Evolutionary conservation across 1,140 invertebrate genomes (phyloP), one percentile per base, ranked within the genome.

Genomic region (Nilaparvata lugens): DNA sequence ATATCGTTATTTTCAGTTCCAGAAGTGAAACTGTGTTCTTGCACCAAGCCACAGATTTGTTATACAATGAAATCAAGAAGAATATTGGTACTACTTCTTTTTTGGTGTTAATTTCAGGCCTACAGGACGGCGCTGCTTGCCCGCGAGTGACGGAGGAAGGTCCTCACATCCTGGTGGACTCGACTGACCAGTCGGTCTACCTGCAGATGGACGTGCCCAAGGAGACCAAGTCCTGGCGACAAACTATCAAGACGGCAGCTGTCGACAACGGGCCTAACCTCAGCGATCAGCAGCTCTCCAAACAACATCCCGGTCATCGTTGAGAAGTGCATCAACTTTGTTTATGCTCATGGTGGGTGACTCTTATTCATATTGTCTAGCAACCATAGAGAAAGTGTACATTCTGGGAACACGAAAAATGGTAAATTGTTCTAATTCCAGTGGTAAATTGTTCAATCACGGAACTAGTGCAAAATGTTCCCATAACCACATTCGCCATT

Each of bases 281-380:
- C 48, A 78, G 84, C 42, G 87, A 94, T 65, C 91, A 94, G 71
- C 91, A 93, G 70, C 73, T 95, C 24, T 93, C 89, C 5, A 83
- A 85, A 92, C 62, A 83, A 93, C 71, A 82, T 95, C 25, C 92
- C 92, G 21, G 87, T 91, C 14, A 84, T 95, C 57, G 87, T 95
- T 2, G 89, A 94, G 65, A 93, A 92, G 71, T 95, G 91, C 73
- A 84, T 94, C 42, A 91, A 89, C 68, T 93, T 93, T 68, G 84
- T 95, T 59, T 89, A 88, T 65, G 82, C 84, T 14, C 82, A 93
- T 71, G 92, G 88, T 89, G 77, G 1, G 31, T 35, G 1, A 2
- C n/a, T n/a, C n/a, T n/a, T n/a, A n/a, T n/a, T n/a, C n/a, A n/a
- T n/a, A n/a, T n/a, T n/a, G n/a, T n/a, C n/a, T n/a, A n/a, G n/a